Conservation (phyloP, 2,797 vertebrate species). For the Danio kyathit region DNA sequence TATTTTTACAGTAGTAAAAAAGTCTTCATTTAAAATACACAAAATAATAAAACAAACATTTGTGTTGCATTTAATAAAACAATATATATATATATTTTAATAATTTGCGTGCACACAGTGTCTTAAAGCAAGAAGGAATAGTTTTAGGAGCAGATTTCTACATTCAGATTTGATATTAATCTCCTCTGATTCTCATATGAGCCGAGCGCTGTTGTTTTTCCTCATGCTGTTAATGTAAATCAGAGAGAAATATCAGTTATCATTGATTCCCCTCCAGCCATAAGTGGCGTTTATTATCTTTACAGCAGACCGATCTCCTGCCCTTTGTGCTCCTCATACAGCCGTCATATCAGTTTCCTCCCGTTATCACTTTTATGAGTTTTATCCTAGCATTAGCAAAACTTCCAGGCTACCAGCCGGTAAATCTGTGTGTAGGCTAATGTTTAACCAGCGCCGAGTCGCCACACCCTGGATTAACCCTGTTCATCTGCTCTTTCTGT, state of each 20-base stretch:
- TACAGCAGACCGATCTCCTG: background rate
- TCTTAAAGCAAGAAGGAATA: too few species aligned
- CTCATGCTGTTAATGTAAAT: too few species aligned
- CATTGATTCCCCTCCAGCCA: background rate
- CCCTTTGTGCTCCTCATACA: constrained; percentile 28
- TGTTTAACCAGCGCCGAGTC: background rate
- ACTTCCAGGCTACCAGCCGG: background rate
- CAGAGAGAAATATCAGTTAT: background rate
- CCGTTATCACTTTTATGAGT: background rate
- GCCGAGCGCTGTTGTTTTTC: too few species aligned
- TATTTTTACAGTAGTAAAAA: too few species aligned
- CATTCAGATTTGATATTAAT: too few species aligned
- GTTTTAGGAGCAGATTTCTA: too few species aligned
- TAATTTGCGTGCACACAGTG: too few species aligned
- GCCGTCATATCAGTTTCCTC: background rate
- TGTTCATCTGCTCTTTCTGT: background rate
- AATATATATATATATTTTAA: too few species aligned
- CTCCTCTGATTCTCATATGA: too few species aligned
- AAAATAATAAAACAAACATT: too few species aligned
- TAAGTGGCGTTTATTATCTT: background rate
- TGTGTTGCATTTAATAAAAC: too few species aligned
- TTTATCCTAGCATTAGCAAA: background rate
- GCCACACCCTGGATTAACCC: background rate
- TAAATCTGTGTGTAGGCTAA: background rate
- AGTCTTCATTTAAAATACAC: too few species aligned